Percentiles rank a stretch among this genome's conserved stretches.
Conservation (phyloP, 2,113 vertebrate species). For the Percina caprodes region DNA sequence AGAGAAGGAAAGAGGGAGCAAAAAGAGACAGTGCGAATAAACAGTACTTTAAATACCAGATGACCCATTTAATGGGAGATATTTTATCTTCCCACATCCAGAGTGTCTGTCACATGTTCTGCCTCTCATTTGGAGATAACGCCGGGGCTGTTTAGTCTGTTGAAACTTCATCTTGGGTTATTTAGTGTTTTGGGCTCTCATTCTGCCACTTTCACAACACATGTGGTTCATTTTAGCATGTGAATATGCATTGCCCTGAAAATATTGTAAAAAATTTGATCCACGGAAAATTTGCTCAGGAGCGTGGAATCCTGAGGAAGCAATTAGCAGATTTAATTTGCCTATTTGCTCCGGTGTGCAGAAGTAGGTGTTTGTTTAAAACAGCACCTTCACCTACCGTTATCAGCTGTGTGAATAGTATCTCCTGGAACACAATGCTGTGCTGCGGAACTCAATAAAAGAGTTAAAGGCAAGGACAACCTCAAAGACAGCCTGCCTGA, state of each 20-base stretch:
- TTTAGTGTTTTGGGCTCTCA: slow-evolving; percentile 50
- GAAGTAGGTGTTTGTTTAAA: slow-evolving; percentile 70
- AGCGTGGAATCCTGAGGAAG: slow-evolving; percentile 59
- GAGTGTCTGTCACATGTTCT: slow-evolving; percentile 50
- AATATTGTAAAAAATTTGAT: slow-evolving; percentile 64
- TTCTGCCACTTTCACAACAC: slow-evolving; percentile 48
- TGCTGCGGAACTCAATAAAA: slow-evolving; percentile 82
- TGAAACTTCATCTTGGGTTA: slow-evolving; percentile 49
- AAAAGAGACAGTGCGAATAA: slow-evolving; percentile 54
- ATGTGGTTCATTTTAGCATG: slow-evolving; percentile 54
- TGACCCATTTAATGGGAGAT: slow-evolving; percentile 72
- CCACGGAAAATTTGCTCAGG: slow-evolving; percentile 52
- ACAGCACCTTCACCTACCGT: slow-evolving; percentile 69
- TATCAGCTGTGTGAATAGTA: slow-evolving; percentile 83
- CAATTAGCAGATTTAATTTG: slow-evolving; percentile 78
- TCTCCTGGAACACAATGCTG: slow-evolving; percentile 79
- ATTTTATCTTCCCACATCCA: slow-evolving; percentile 57
- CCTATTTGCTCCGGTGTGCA: slow-evolving; percentile 67
- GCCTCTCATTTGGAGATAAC: slow-evolving; percentile 54
- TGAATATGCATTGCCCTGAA: slow-evolving; percentile 52
- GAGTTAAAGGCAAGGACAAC: slow-evolving; percentile 83
- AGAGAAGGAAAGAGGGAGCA: slow-evolving; percentile 33
- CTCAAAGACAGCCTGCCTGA: slow-evolving; percentile 82
- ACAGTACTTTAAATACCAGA: slow-evolving; percentile 72
- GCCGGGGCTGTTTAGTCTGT: slow-evolving; percentile 41